A percentile compares a stretch with the other conserved stretches of the same genome.
These are phyloP conservation scores for Pseudolycoriella hygida DNA, from an alignment of 2,888 invertebrate species.

Conservation along the genomic window DNA sequence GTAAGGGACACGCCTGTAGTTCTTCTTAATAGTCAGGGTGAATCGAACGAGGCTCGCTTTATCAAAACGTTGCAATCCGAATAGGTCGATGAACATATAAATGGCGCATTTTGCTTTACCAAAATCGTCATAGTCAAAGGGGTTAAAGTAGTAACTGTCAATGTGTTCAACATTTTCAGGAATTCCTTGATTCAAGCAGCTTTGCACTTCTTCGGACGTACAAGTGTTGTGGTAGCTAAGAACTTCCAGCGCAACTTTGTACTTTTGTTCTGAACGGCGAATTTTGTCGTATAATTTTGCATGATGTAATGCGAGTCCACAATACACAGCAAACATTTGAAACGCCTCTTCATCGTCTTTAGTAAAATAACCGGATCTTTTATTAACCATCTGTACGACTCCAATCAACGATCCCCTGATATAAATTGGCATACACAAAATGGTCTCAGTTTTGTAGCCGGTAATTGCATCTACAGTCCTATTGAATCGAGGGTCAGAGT, in stretches of 20 bases:
- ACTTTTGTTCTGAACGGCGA: slow-evolving; percentile 64
- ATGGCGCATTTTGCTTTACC: slow-evolving; percentile 56
- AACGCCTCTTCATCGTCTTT: slow-evolving; percentile 63
- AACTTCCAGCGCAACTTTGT: slow-evolving; percentile 63
- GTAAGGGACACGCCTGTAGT: slow-evolving; percentile 67
- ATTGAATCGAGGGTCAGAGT: slow-evolving; percentile 60
- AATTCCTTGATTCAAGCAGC: slow-evolving; percentile 16
- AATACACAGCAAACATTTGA: slow-evolving; percentile 69
- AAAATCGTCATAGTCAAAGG: slow-evolving; percentile 47
- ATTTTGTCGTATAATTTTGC: slow-evolving; percentile 74
- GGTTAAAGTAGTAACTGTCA: slow-evolving; percentile 50
- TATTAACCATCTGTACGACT: slow-evolving; percentile 76
- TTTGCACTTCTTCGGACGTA: slow-evolving; percentile 47
- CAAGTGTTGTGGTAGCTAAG: slow-evolving; percentile 70
- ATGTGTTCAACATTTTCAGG: slow-evolving; percentile 21
- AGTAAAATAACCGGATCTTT: slow-evolving; percentile 37
- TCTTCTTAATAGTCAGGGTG: slow-evolving; percentile 65
- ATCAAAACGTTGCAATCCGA: slow-evolving; percentile 47
- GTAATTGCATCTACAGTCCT: slow-evolving; percentile 48
- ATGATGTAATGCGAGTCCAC: slow-evolving; percentile 69
- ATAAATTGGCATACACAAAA: slow-evolving; percentile 77
- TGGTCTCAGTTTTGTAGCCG: slow-evolving; percentile 51
- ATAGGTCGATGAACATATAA: slow-evolving; percentile 60
- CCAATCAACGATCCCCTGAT: slow-evolving; percentile 62
- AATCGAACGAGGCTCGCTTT: slow-evolving; percentile 48